Evolutionary conservation across 2,888 invertebrate species (phyloP), one percentile per base, ranked within the genome.

Genomic region (Coenonympha arcania): DNA sequence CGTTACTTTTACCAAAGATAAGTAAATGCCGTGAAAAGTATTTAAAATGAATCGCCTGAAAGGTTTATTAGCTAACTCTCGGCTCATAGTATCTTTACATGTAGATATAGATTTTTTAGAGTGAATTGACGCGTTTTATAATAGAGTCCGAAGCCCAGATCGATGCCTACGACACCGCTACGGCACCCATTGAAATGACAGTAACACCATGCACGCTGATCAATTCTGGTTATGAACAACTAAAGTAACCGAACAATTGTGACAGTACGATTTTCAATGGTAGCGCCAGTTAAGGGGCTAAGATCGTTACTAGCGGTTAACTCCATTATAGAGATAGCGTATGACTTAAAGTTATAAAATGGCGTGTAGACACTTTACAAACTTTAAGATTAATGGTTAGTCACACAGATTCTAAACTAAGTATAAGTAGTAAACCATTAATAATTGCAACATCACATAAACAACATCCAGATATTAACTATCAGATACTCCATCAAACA

Each of bases 391-490:
- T 57, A 67, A 68, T 63, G 59, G 63, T 64, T 63, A 62, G 59
- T 62, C 80, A 84, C 83, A 84, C 82, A 76, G 59, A 81, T 68
- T 61, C 84, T 84, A 84, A 76, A 63, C 80, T 82, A 82, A 58
- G 43, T 56, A 58, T 66, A n/a, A n/a, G n/a, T n/a, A 58, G 65
- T 66, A 73, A 69, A 70, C 71, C 69, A 71, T 75, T 69, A 55
- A n/a, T n/a, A n/a, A 79, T 80, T 69, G 77, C 81, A 84, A 83
- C 76, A 81, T 71, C 83, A 85, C 84, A 83, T 76, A 79, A 84
- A 84, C 80, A 83, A 85, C 85, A 85, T 79, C 76, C 72, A 81
- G 73, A 68, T 62, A 72, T 74, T 81, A 82, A 81, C 85, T 86
- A 86, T 78, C 60, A 62, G 66, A 73, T 70, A 85, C 85, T 79